Percentiles rank a stretch among this genome's conserved stretches.
Conservation (phyloP, 64 coral and sea anemone species). For the Montipora efflorescens region DNA sequence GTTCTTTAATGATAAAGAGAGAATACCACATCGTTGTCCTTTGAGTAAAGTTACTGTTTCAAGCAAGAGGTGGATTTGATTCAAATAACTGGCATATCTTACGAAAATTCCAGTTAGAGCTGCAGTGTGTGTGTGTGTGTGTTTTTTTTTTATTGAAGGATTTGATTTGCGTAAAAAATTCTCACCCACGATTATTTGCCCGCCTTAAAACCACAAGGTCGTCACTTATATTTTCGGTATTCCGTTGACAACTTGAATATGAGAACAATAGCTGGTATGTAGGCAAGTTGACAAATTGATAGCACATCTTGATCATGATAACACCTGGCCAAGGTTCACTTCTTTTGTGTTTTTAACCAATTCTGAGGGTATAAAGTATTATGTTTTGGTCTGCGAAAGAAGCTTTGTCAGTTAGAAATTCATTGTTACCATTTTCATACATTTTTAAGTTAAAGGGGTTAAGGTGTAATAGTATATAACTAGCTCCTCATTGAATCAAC, state of each 20-base stretch:
- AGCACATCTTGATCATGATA: neutral
- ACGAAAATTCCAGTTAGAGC: neutral
- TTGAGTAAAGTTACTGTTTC: too few species aligned
- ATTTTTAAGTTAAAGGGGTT: too few species aligned
- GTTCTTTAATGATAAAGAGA: neutral
- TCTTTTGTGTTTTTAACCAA: too few species aligned
- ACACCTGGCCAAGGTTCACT: neutral
- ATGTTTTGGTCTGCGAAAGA: too few species aligned
- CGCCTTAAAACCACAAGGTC: neutral
- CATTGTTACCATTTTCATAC: too few species aligned
- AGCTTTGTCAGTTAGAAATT: too few species aligned
- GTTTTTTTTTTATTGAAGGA: neutral
- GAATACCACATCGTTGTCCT: neutral
- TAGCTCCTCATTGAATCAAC: too few species aligned
- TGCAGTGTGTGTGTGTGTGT: neutral
- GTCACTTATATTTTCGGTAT: neutral
- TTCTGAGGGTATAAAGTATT: too few species aligned
- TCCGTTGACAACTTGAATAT: neutral
- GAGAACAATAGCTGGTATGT: neutral
- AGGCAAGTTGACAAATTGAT: neutral
- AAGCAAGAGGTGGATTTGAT: neutral
- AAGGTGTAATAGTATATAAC: too few species aligned
- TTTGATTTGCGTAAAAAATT: constrained; percentile 1
- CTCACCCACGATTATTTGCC: neutral
- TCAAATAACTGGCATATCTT: neutral